Percentiles rank a stretch among this genome's conserved stretches.
phyloP scores from a whole-genome alignment of 2,888 invertebrate species.

The Oligia latruncula region DNA sequence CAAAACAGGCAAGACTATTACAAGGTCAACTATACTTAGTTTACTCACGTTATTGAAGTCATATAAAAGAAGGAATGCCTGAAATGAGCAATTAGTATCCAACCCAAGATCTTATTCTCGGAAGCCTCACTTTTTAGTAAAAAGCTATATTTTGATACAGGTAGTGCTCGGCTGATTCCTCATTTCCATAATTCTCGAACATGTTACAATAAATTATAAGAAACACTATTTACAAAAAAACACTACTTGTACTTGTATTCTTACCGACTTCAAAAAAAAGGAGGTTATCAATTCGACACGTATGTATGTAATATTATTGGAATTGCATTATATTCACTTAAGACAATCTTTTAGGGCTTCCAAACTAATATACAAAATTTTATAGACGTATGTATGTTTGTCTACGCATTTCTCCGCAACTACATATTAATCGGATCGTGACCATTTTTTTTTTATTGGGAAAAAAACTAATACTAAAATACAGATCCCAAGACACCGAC shows the following conservation, averaged over 20 bases:
- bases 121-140: not conserved
- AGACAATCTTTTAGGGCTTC: no score
- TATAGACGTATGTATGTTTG: no score
- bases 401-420: no score
- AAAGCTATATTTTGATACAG: not conserved
- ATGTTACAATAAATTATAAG: not conserved
- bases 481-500: no score
- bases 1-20: not conserved
- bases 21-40: not conserved
- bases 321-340: no score
- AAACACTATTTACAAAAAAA: not conserved
- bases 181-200: not conserved
- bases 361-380: no score
- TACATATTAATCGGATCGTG: no score
- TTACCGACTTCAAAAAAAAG: no score
- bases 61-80: not conserved
- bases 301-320: no score
- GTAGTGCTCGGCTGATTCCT: not conserved
- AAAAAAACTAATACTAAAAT: no score
- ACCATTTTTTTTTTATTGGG: no score
- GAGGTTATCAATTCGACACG: no score
- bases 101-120: not conserved
- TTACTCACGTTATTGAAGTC: not conserved
- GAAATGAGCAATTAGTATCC: not conserved
- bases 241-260: not conserved